Conservation (phyloP, 2,113 vertebrate species). For the Lipophrys pholis region DNA sequence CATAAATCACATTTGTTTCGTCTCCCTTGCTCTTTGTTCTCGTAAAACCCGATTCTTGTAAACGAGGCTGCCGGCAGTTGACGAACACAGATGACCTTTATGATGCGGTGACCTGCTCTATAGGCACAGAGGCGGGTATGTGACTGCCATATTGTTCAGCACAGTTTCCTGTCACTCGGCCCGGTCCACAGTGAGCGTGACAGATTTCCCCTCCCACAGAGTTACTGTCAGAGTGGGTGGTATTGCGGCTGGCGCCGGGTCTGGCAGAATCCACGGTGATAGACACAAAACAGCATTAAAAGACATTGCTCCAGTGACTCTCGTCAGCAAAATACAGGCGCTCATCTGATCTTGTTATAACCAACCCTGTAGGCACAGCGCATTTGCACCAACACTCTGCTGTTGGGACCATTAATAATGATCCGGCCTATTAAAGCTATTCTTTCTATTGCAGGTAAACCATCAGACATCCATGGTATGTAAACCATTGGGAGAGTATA, state of each 20-base stretch:
- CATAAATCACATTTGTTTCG: neutral
- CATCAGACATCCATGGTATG: neutral
- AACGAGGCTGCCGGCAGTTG: conserved; percentile 4
- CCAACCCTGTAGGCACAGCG: neutral
- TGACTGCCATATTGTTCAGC: conserved; percentile 40
- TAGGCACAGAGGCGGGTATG: conserved; percentile 22
- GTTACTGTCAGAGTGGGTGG: conserved; percentile 42
- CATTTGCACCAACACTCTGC: neutral
- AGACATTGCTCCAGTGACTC: conserved; percentile 4
- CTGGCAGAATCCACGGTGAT: conserved; percentile 19
- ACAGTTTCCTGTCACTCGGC: conserved; percentile 41
- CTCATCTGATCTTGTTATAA: conserved; percentile 25
- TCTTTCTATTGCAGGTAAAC: neutral
- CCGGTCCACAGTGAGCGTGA: conserved; percentile 19
- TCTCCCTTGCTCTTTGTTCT: neutral
- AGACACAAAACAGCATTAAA: conserved; percentile 19
- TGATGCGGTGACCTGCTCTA: conserved; percentile 11
- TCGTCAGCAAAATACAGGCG: conserved; percentile 19
- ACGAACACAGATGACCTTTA: conserved; percentile 40
- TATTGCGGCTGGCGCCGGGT: conserved; percentile 20
- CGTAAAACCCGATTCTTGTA: conserved; percentile 20
- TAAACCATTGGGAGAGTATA: conserved; percentile 4
- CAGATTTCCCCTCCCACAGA: conserved; percentile 35
- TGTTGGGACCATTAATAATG: neutral
- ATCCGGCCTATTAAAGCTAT: neutral